phyloP scores from a whole-genome alignment of 2,888 invertebrate genomes.

The Hypercompe scribonia region DNA sequence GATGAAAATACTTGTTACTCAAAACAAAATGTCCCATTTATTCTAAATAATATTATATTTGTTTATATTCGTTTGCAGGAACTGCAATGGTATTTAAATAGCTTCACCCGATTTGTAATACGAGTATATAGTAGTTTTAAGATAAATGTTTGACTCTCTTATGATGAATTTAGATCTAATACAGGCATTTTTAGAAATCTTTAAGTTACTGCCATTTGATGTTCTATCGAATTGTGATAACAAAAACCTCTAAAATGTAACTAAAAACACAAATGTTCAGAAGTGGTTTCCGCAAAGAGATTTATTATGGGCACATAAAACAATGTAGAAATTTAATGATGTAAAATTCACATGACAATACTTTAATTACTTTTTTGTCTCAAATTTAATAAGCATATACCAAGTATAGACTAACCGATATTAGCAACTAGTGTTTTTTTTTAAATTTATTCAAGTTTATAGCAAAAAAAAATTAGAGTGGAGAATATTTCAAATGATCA shows the following conservation, averaged over 20 bases:
- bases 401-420: no score
- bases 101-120: conserved; percentile 29
- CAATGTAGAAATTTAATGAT: no score
- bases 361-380: no score
- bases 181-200: background rate
- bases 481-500: conserved; percentile 26
- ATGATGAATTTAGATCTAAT: conserved; percentile 21
- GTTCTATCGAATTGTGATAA: conserved; percentile 39
- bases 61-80: conserved; percentile 2
- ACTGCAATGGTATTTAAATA: conserved; percentile 15
- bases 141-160: conserved; percentile 29
- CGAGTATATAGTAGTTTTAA: conserved; percentile 40
- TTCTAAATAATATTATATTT: background rate
- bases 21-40: background rate
- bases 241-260: conserved; percentile 25
- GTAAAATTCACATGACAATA: no score
- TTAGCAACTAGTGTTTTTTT: no score
- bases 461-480: conserved; percentile 44
- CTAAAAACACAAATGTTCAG: conserved; percentile 31
- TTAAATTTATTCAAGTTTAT: no score
- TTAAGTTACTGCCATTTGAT: background rate
- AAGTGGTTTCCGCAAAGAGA: background rate
- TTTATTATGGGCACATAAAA: background rate
- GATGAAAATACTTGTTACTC: conserved; percentile 40
- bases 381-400: no score